Conservation (phyloP, 2,888 invertebrate genomes). For the Sphinx pinastri region DNA sequence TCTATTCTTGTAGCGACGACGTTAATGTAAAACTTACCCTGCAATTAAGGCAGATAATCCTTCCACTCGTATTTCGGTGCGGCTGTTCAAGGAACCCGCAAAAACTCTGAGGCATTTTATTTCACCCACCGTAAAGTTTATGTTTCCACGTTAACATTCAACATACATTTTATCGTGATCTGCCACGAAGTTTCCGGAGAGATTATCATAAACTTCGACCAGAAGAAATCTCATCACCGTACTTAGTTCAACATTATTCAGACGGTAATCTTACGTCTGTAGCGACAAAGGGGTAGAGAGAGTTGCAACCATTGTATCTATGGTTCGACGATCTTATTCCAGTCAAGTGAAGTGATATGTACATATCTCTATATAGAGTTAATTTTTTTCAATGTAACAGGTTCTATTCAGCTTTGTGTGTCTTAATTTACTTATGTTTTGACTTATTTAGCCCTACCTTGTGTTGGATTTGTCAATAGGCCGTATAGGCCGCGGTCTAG, state of each 20-base stretch:
- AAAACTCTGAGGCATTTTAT: constrained; percentile 19
- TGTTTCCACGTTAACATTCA: constrained; percentile 3
- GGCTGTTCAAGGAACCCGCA: not conserved
- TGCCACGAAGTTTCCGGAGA: constrained; percentile 6
- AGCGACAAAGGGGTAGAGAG: not conserved
- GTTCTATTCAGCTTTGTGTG: too few relatives aligned
- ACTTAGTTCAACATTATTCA: not conserved
- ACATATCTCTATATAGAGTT: too few relatives aligned
- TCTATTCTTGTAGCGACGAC: not conserved
- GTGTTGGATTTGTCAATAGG: too few relatives aligned
- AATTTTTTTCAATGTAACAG: too few relatives aligned
- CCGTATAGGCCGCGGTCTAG: too few relatives aligned
- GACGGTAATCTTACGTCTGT: not conserved
- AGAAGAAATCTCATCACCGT: not conserved
- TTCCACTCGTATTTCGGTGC: not conserved
- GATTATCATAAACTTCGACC: constrained; percentile 14
- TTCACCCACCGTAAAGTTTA: constrained; percentile 17
- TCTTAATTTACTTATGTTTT: too few relatives aligned
- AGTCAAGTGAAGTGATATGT: too few relatives aligned
- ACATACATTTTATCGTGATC: constrained; percentile 11
- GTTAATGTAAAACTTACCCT: not conserved
- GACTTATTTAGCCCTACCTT: too few relatives aligned
- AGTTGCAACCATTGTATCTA: too few relatives aligned
- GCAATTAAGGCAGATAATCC: not conserved
- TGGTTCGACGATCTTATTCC: too few relatives aligned